Evolutionary conservation across 2,888 invertebrate genomes (phyloP), one percentile per base, ranked within the genome.

Genomic region (Callyntrura sp.): DNA sequence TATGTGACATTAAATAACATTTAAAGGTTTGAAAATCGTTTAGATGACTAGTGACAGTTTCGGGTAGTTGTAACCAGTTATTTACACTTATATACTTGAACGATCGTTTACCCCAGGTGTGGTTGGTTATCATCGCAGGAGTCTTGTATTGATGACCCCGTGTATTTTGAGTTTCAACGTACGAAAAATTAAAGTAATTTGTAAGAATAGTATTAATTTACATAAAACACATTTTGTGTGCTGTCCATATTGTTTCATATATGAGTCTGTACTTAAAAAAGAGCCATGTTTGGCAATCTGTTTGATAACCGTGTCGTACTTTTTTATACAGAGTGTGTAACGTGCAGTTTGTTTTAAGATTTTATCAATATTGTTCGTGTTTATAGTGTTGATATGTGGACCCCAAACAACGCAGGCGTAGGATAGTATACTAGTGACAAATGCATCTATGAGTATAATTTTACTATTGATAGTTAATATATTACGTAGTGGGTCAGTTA

Each of bases 371-470:
- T 45, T 70, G 23, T 0, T 25, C 17, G n/a, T 11, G 12, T n/a
- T n/a, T 12, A 28, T 8, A 23, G 55, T 51, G 48, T 78, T 90
- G 4, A n/a, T n/a, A n/a, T n/a, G n/a, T n/a, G n/a, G n/a, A n/a
- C 82, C 78, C 90, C 90, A 91, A 20, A 91, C 51, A 0, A 78
- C 35, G 14, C 9, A 14, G 45, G 62, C 82, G 28, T 91, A 91
- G 14, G 45, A 79, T 0, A 88, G 0, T 1, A 81, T 17, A 28
- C 87, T 83, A 2, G 76, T 9, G 3, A 91, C 14, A 43, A 70
- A 88, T 17, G 91, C 85, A 55, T 91, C 82, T 9, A 88, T 17
- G 28, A 88, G 23, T 14, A 70, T 73, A 25, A 11, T 12, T 8
- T 60, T 78, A 23, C 79, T 57, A 3, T 73, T 35, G 0, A 1